Percentiles rank a stretch among this genome's conserved stretches.
phyloP scores from a whole-genome alignment of 2,888 invertebrate genomes.

The Oligia strigilis region DNA sequence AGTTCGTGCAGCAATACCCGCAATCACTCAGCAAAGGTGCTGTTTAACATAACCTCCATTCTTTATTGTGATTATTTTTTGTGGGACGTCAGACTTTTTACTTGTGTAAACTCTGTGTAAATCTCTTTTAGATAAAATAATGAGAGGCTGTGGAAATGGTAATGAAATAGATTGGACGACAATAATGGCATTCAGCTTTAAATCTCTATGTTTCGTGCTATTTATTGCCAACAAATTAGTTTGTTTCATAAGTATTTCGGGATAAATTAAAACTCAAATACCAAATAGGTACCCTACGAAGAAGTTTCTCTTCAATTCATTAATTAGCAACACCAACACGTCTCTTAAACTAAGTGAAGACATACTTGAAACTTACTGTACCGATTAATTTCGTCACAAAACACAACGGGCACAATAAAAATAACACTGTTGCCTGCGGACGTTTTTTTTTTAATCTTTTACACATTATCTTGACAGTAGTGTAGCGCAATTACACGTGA shows the following conservation, averaged over 20 bases:
- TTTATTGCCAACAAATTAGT: neutral
- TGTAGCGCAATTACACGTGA: constrained; percentile 30
- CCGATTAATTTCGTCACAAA: constrained; percentile 20
- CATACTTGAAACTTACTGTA: neutral
- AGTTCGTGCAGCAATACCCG: constrained; percentile 41
- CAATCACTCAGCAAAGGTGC: constrained; percentile 36
- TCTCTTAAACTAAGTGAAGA: neutral
- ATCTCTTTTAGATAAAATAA: constrained; percentile 31
- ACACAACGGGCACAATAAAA: constrained; percentile 14
- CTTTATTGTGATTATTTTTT: constrained; percentile 43
- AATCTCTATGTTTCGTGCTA: neutral
- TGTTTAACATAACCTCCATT: constrained; percentile 30
- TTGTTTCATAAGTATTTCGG: neutral
- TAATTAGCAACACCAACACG: neutral
- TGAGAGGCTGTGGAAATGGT: neutral
- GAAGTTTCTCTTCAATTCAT: neutral
- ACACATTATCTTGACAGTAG: constrained; percentile 33
- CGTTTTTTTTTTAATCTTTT: constrained; percentile 40
- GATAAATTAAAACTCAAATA: neutral
- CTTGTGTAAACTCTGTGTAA: constrained; percentile 28
- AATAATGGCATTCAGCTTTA: neutral
- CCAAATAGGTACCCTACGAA: neutral
- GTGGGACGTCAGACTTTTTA: constrained; percentile 15
- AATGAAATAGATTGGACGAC: neutral
- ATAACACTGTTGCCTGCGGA: constrained; percentile 16